Evolutionary conservation across 2,113 vertebrate genomes (phyloP).

Genomic region (Archilochus colubris): DNA sequence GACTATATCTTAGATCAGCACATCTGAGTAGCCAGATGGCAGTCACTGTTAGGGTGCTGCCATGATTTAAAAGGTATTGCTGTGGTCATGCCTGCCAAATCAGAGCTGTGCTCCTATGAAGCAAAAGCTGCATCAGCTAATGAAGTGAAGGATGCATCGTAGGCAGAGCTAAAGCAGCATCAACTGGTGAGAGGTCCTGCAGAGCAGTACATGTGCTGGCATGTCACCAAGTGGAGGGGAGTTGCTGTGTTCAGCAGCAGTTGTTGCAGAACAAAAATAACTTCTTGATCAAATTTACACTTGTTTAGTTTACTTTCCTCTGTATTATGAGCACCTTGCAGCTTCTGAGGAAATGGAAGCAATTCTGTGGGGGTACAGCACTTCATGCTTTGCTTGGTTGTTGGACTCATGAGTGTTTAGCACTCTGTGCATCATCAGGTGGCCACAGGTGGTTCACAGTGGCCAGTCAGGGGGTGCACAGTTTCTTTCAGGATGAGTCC

Average conservation of each 20-base stretch:
- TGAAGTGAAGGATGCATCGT: neutral
- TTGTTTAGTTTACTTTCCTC: neutral
- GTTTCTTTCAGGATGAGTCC: neutral
- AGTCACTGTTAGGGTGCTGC: neutral
- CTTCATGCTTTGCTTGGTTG: neutral
- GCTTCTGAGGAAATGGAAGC: neutral
- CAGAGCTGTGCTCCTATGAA: neutral
- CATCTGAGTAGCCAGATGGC: neutral
- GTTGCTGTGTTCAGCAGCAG: neutral
- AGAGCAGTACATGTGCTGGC: neutral
- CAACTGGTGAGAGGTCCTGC: neutral
- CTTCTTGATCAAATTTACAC: neutral
- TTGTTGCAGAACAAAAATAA: neutral
- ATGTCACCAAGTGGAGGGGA: rapidly evolving
- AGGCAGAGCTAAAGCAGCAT: neutral
- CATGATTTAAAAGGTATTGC: neutral
- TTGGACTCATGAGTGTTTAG: neutral
- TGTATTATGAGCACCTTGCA: neutral
- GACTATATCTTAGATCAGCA: neutral
- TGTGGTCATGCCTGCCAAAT: neutral
- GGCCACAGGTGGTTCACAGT: neutral
- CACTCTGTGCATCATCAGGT: neutral
- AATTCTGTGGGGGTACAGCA: neutral
- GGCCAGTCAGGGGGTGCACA: neutral
- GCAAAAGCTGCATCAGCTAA: neutral